Conservation (phyloP, 2,797 vertebrate species). For the Channallabes apus region DNA sequence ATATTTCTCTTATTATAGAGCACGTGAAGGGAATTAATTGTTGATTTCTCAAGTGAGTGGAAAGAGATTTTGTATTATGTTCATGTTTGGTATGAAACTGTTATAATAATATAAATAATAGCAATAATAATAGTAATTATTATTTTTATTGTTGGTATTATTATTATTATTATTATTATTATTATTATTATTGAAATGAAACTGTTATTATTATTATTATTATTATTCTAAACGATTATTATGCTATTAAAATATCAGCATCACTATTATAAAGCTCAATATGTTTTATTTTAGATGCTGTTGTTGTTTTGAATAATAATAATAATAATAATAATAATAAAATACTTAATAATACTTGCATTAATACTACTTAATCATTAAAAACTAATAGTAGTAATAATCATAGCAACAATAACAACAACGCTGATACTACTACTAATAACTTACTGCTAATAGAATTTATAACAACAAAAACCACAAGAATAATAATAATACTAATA, state of each 20-base stretch:
- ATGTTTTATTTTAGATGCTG: no score
- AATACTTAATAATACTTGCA: no score
- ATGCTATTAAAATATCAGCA: background rate
- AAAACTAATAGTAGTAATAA: no score
- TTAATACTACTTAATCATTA: no score
- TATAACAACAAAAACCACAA: no score
- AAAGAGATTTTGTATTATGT: background rate
- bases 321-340: no score
- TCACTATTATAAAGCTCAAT: background rate
- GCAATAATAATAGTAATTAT: background rate
- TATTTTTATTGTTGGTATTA: background rate
- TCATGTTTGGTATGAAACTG: background rate
- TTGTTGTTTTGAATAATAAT: no score
- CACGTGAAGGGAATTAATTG: background rate
- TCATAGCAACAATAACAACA: no score
- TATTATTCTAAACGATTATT: background rate
- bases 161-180: background rate
- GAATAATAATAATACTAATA: no score
- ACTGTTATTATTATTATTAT: background rate
- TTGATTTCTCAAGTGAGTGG: background rate
- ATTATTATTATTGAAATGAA: background rate
- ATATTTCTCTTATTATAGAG: background rate
- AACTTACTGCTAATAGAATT: no score
- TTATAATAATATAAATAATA: background rate
- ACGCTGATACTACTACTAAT: no score